Evolutionary conservation across 2,113 vertebrate species (phyloP).

Genomic region (Pelmatolapia mariae): DNA sequence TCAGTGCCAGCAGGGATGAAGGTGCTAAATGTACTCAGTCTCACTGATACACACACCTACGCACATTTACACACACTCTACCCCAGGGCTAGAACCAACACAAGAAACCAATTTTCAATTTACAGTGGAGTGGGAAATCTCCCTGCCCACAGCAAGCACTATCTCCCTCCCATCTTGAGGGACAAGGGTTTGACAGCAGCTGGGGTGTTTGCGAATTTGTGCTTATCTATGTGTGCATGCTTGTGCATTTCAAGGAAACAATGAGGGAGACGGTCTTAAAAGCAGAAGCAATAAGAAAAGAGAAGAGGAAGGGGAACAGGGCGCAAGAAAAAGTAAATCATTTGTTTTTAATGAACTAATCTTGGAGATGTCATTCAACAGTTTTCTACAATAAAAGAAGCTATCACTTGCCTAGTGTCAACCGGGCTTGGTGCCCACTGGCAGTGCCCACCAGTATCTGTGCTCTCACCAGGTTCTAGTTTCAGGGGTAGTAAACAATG

Average conservation of each 20-base stretch:
- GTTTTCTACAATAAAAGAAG: conserved; percentile 23
- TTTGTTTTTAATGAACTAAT: neutral
- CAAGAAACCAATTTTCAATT: conserved; percentile 76
- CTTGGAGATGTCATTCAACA: conserved; percentile 2
- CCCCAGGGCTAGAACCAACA: conserved; percentile 59
- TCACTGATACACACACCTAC: neutral
- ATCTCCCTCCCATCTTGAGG: conserved; percentile 47
- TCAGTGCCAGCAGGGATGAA: conserved; percentile 24
- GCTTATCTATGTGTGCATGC: neutral
- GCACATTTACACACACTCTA: conserved; percentile 18
- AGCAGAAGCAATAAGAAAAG: neutral
- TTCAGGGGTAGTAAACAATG: conserved; percentile 73
- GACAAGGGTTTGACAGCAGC: conserved; percentile 34
- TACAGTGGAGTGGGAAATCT: conserved; percentile 78
- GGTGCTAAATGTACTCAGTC: conserved; percentile 43
- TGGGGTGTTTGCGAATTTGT: conserved; percentile 4
- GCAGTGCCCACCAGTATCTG: conserved; percentile 30
- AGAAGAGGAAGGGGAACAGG: neutral
- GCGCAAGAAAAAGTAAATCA: neutral
- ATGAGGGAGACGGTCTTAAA: neutral
- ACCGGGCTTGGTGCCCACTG: conserved; percentile 36
- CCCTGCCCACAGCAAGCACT: conserved; percentile 42
- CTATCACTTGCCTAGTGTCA: conserved; percentile 17
- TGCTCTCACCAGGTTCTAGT: conserved; percentile 66
- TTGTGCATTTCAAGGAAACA: neutral